A percentile compares a stretch with the other conserved stretches of the same genome.
Evolutionary conservation across 2,113 vertebrate genomes (phyloP).

Genomic region (Podarcis cretensis): DNA sequence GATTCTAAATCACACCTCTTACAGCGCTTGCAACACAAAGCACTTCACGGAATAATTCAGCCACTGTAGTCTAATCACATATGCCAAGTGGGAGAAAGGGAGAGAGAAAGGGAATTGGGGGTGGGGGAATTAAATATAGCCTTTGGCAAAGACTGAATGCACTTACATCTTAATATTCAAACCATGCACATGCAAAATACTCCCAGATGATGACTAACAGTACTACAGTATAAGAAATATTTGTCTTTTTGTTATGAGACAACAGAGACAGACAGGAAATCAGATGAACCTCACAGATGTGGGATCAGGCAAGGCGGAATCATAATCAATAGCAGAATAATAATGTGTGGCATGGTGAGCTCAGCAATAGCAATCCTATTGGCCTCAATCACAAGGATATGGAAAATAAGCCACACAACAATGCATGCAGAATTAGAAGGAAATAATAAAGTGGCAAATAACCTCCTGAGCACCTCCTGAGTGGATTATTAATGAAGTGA

Average conservation of each 20-base stretch:
- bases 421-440: constrained; percentile 13
- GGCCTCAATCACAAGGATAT: not conserved
- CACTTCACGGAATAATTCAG: constrained; percentile 9
- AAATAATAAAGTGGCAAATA: not conserved
- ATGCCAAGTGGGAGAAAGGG: constrained; percentile 26
- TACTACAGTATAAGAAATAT: constrained; percentile 5
- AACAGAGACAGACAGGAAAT: constrained; percentile 13
- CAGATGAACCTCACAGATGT: constrained; percentile 14
- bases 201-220: constrained; percentile 23
- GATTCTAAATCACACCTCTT: constrained; percentile 36
- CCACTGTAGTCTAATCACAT: constrained; percentile 31
- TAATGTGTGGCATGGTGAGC: constrained; percentile 26
- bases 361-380: not conserved
- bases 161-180: constrained; percentile 43
- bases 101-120: constrained; percentile 21
- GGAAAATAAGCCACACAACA: not conserved
- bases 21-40: constrained; percentile 32
- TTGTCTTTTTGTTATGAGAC: constrained; percentile 38
- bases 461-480: not conserved
- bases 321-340: constrained; percentile 30
- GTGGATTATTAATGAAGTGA: constrained; percentile 11
- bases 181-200: constrained; percentile 13
- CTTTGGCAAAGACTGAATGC: not conserved
- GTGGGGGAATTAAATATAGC: constrained; percentile 36
- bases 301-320: constrained; percentile 5